phyloP scores from a whole-genome alignment of 2,113 vertebrate genomes.

The Taurulus bubalis region DNA sequence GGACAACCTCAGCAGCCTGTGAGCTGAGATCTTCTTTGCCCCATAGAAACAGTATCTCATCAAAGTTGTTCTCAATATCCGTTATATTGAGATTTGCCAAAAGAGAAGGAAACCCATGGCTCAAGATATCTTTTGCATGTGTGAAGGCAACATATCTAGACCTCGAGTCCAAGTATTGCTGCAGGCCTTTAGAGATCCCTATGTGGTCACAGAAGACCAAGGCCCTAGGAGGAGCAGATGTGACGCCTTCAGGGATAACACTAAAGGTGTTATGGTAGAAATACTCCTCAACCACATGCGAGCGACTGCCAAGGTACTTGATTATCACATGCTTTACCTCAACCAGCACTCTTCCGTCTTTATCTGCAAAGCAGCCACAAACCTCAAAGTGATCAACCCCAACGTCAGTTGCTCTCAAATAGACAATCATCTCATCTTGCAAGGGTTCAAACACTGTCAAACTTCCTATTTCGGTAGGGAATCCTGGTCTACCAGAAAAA shows the following conservation, averaged over 20 bases:
- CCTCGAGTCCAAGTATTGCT: slow-evolving; percentile 77
- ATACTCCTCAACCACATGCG: slow-evolving; percentile 81
- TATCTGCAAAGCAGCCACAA: slow-evolving; percentile 88
- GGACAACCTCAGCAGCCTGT: slow-evolving; percentile 61
- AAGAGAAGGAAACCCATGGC: slow-evolving; percentile 53
- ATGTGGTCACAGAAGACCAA: slow-evolving; percentile 85
- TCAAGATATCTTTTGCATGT: slow-evolving; percentile 68
- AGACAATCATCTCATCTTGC: slow-evolving; percentile 88
- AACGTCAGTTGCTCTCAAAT: slow-evolving; percentile 81
- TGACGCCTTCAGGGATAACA: slow-evolving; percentile 50
- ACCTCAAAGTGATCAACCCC: slow-evolving; percentile 80
- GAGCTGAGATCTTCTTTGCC: slow-evolving; percentile 82
- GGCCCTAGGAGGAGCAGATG: slow-evolving; percentile 68
- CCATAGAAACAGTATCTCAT: slow-evolving; percentile 89
- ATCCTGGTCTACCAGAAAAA: slow-evolving; percentile 72
- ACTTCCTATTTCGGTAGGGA: slow-evolving; percentile 86
- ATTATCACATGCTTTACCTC: slow-evolving; percentile 83
- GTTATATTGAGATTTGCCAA: slow-evolving; percentile 66
- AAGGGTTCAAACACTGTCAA: slow-evolving; percentile 82
- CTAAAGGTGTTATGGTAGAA: slow-evolving; percentile 86
- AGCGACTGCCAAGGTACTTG: slow-evolving; percentile 74
- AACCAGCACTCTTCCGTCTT: slow-evolving; percentile 82
- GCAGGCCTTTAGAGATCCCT: slow-evolving; percentile 82
- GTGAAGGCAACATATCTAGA: slow-evolving; percentile 78
- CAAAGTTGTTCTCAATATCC: slow-evolving; percentile 72